Evolutionary conservation across 2,888 invertebrate genomes (phyloP), one percentile per base, ranked within the genome.

Genomic region (Tenthredo amoena): DNA sequence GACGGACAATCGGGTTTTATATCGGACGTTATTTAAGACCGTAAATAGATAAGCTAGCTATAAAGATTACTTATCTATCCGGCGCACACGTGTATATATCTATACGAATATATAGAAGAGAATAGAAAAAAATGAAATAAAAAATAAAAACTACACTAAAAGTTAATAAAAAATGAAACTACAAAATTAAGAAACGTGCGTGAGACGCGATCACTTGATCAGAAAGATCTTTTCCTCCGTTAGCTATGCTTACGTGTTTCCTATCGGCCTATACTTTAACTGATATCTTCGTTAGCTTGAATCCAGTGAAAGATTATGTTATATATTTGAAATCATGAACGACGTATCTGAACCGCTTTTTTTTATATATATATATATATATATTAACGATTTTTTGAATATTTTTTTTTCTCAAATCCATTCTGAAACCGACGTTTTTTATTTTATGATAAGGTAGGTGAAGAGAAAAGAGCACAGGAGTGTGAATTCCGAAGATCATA

Each of bases 21-120:
- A 84, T 74, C 74, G 50, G 74, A 21, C 84, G 76, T 37, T 84
- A 72, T 85, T 58, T 71, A 82, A 85, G 82, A 82, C 55, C 71
- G 68, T 47, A 50, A 15, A 47, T 79, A 55, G 85, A 85, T 85
- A 85, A 85, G 79, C 47, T 55, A 68, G 58, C 21, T 84, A 85
- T 85, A 85, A 71, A 81, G 40, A 79, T 43, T 82, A 58, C 81
- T 71, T 85, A 85, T 85, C 85, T 82, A 58, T 85, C 34, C 65
- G 68, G 83, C 71, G 71, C 82, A 77, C 58, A 72, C 81, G 85
- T 85, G 82, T 55, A 40, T 40, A 15, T 10, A 68, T 68, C 47
- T 34, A 68, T 26, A 71, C 18, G 6, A 71, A 71, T 18, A n/a
- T 10, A 43, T 10, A 26, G n/a, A 1, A 47, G 47, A 76, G 6